Percentiles rank a stretch among this genome's conserved stretches.
Evolutionary conservation across 2,797 vertebrate species (phyloP).

Genomic region (Ateles fusciceps): DNA sequence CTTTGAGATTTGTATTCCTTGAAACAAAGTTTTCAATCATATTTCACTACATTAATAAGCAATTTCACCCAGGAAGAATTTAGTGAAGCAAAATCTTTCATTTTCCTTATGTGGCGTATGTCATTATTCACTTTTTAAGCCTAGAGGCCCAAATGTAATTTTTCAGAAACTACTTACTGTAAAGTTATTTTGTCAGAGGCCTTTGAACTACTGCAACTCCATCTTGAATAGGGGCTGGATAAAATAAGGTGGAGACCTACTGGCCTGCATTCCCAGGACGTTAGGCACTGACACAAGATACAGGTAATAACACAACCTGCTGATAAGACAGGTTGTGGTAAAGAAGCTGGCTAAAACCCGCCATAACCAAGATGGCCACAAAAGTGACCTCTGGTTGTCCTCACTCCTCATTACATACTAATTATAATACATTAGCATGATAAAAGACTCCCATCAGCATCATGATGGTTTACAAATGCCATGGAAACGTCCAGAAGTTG

Average conservation of each 20-base stretch:
- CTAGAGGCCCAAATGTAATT: neutral
- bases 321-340: neutral
- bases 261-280: neutral
- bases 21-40: slow-evolving; percentile 3
- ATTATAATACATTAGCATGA: neutral
- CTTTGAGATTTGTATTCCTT: slow-evolving; percentile 1
- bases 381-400: neutral
- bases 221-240: neutral
- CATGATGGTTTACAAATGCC: neutral
- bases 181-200: neutral
- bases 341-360: neutral
- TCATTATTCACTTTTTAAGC: neutral
- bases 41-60: neutral
- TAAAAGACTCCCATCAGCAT: neutral
- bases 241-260: neutral
- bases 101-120: neutral
- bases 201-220: neutral
- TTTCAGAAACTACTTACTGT: neutral
- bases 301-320: neutral
- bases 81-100: neutral
- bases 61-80: slow-evolving; percentile 23
- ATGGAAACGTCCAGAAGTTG: neutral
- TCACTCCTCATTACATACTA: neutral
- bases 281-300: neutral
- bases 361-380: neutral